Percentiles rank a stretch among this genome's conserved stretches.
Conservation (phyloP, 2,113 vertebrate genomes). For the Cardinalis cardinalis region DNA sequence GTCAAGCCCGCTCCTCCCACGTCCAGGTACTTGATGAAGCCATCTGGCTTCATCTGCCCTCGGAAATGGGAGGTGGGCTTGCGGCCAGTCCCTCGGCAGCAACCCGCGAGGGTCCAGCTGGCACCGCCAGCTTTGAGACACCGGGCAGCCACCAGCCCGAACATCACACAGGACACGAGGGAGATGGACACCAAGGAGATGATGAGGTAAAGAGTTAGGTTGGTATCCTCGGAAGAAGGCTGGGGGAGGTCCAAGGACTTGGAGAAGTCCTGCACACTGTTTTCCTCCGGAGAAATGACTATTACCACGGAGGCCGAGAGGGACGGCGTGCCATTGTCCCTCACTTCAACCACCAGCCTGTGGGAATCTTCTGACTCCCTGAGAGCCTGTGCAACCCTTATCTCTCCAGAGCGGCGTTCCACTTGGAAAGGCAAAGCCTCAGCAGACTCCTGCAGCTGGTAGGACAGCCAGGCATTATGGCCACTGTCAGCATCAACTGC, state of each 20-base stretch:
- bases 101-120: constrained; percentile 65
- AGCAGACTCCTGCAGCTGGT: constrained; percentile 74
- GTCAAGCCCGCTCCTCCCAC: constrained; percentile 81
- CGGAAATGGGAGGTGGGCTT: constrained; percentile 80
- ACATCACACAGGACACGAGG: constrained; percentile 77
- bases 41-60: constrained; percentile 85
- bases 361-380: constrained; percentile 73
- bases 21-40: constrained; percentile 89
- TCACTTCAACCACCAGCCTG: constrained; percentile 77
- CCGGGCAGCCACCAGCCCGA: constrained; percentile 74
- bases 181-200: constrained; percentile 84
- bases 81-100: constrained; percentile 73
- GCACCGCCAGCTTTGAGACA: constrained; percentile 70
- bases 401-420: constrained; percentile 80
- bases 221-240: constrained; percentile 70
- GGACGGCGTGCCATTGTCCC: constrained; percentile 80
- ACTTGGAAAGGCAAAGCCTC: constrained; percentile 80
- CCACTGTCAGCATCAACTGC: constrained; percentile 87
- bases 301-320: constrained; percentile 77
- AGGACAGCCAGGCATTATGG: constrained; percentile 87
- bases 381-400: constrained; percentile 76
- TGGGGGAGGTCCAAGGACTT: constrained; percentile 66
- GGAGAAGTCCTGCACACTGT: constrained; percentile 55
- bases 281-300: constrained; percentile 78
- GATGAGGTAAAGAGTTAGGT: constrained; percentile 83